Evolutionary conservation across 1,140 invertebrate species (phyloP), one percentile per base, ranked within the genome.

Genomic region (Apis laboriosa): DNA sequence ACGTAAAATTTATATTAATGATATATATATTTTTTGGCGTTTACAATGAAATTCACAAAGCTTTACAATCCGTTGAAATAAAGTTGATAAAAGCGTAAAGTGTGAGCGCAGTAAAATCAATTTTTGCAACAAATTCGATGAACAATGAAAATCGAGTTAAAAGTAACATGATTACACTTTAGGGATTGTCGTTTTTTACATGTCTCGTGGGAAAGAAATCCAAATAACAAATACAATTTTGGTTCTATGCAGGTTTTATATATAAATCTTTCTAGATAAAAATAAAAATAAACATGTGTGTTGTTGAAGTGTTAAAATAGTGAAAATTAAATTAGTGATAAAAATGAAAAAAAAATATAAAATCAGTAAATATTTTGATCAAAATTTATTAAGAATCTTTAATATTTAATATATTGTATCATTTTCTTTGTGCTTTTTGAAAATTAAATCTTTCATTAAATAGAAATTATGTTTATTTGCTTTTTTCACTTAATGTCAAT

Each of bases 111-210:
- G 72, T 74, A 74, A 74, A 74, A 74, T 74, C 72, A 74, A 74
- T 61, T 58, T 74, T 74, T 21, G 34, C 0, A 13, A 13, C 21
- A 74, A 60, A 49, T 74, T 49, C 34, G 56, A 34, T 49, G 61
- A 74, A 74, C 56, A 74, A 60, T 74, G 72, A 49, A 74, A 74
- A 74, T 74, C 56, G 34, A 74, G 15, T 74, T 60, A 74, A 60
- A 74, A 17, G 56, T 74, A 74, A 61, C 56, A 34, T 56, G 21
- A 19, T 49, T 49, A 21, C 21, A 49, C 72, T 74, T 74, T 74
- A 24, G 71, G 12, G 53, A 73, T 73, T 58, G 53, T 19, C 24
- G 28, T 72, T 72, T 72, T 43, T 43, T 43, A 34, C 51, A 19
- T 19, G 56, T 61, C 34, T 60, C 72, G 21, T 12, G 19, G 72